Percentiles rank a stretch among this genome's conserved stretches.
These are phyloP conservation scores for Drosophila infuscata DNA, from an alignment of 2,888 invertebrate genomes.

Conservation along the genomic window DNA sequence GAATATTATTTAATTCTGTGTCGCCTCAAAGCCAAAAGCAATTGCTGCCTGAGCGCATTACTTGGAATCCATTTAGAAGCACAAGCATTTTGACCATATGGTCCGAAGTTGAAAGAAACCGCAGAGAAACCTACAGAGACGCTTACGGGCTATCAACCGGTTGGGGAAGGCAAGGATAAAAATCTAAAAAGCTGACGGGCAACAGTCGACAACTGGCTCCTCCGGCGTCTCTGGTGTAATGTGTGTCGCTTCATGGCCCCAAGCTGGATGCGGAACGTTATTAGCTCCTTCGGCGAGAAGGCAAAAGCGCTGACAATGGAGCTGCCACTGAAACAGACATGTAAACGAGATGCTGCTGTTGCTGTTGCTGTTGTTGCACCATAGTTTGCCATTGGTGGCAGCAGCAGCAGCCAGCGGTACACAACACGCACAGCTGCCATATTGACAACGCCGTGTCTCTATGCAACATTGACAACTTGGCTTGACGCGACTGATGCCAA, in stretches of 20 bases:
- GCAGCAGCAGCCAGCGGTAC: conserved; percentile 32
- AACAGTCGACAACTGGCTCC: conserved; percentile 16
- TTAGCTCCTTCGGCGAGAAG: conserved; percentile 62
- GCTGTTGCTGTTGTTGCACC: conserved; percentile 6
- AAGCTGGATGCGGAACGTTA: conserved; percentile 64
- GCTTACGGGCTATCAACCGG: background rate
- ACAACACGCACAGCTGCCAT: conserved; percentile 51
- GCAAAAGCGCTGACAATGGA: conserved; percentile 19
- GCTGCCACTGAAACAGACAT: conserved; percentile 68
- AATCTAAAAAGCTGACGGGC: conserved; percentile 33
- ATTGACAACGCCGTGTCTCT: conserved; percentile 71
- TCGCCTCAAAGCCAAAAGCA: conserved; percentile 50
- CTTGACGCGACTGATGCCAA: conserved; percentile 67
- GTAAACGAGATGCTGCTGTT: conserved; percentile 50
- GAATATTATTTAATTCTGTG: conserved; percentile 32
- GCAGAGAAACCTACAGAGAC: background rate
- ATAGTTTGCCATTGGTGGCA: conserved; percentile 17
- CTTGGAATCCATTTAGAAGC: conserved; percentile 7
- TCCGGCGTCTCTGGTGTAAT: conserved; percentile 1
- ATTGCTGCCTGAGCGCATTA: conserved; percentile 41
- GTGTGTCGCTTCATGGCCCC: conserved; percentile 23
- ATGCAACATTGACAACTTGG: conserved; percentile 76
- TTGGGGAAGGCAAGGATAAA: conserved; percentile 5
- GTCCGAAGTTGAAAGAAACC: conserved; percentile 13
- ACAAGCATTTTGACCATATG: conserved; percentile 2